Base-by-base conservation (phyloP, 2,113 vertebrate genomes). In the Anthoscopus minutus region DNA sequence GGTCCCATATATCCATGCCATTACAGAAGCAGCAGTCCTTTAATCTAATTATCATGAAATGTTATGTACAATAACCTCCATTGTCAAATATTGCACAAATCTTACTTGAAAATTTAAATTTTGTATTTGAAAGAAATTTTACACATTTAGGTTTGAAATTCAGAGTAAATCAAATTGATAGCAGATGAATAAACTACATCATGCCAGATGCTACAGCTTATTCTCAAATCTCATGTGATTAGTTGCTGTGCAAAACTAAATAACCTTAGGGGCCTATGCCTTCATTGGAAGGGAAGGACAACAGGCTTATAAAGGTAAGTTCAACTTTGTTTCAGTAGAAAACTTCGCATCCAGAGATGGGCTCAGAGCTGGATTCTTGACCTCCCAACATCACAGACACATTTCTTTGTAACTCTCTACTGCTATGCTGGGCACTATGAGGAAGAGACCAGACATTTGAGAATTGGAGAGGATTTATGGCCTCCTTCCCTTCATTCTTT, bases 11-110 rank as follows among this genome's bases (percentile, higher is more conserved):
- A 14, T 50, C 67, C 27, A 15, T 53, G 7, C 31, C 42, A 47
- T 76, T 91, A 78, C 18, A 71, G 70, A 85, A 88, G 64, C 27
- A 88, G 27, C 15, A 54, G n/a, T 30, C 19, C 10, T 67, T 35
- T 35, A 74, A 92, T 50, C 18, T 54, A 91, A 85, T 85, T 76
- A 72, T 40, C 40, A 47, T 51, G 21, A 76, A 93, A 88, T 62
- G 11, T 72, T 81, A 86, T 40, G 24, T 54, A 69, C 10, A 53
- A 42, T 25, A 69, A 33, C 14, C 5, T 42, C 9, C 17, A 64
- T 37, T 77, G 40, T 33, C 22, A 78, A 71, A 82, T 17, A 66
- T 17, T 24, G 65, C 22, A 56, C 10, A 81, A 28, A 58, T 62
- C 42, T 72, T 77, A 33, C 30, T 33, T 47, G 66, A 85, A 56